Conservation (phyloP, 2,797 vertebrate species). For the Catamblyrhynchus diadema region DNA sequence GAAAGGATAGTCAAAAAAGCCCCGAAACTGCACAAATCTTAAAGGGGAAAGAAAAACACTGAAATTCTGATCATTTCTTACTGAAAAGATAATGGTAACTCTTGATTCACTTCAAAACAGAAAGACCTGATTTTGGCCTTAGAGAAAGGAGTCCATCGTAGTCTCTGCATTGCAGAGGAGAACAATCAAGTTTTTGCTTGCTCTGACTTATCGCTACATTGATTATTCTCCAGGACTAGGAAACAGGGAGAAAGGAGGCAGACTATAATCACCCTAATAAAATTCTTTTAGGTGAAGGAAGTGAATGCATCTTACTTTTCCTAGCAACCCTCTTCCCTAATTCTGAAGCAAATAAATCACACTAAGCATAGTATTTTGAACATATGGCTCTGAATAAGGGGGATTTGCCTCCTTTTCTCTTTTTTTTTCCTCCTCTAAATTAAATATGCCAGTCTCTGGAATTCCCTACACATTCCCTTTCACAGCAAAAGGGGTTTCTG, state of each 20-base stretch:
- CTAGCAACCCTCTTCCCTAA: conserved; percentile 18
- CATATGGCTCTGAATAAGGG: conserved; percentile 28
- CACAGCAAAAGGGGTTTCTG: background rate
- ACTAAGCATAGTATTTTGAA: conserved; percentile 33
- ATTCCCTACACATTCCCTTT: background rate
- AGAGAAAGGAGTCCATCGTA: background rate
- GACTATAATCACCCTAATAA: background rate
- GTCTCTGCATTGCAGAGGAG: conserved; percentile 21
- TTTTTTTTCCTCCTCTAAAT: background rate
- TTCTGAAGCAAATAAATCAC: conserved; percentile 34
- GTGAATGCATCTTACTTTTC: background rate
- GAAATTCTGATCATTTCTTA: background rate
- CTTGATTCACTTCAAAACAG: background rate
- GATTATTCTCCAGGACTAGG: background rate
- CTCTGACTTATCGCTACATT: conserved; percentile 3
- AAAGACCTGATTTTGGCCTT: background rate
- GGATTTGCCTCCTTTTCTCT: conserved; percentile 8
- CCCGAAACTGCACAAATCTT: background rate
- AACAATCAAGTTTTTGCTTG: conserved; percentile 9
- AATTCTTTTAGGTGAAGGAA: background rate
- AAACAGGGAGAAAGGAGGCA: background rate
- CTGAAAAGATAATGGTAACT: background rate
- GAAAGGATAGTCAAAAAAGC: background rate
- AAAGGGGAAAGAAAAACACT: background rate
- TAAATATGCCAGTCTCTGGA: background rate